A percentile compares a stretch with the other conserved stretches of the same genome.
Conservation (phyloP, 2,888 invertebrate species). For the Zygothrica quintamaculata region DNA sequence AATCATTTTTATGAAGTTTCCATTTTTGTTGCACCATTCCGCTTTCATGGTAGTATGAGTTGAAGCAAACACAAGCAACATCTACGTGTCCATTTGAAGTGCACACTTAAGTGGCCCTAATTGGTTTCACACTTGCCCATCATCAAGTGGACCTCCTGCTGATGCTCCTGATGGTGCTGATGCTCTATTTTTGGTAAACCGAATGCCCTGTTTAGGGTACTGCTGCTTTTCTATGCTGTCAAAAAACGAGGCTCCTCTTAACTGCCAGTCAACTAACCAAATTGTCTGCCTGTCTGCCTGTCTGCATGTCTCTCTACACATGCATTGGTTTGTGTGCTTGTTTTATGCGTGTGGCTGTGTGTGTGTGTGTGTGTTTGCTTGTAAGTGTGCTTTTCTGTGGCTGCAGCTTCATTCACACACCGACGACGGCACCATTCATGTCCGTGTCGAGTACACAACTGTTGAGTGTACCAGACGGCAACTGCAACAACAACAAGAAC, state of each 20-base stretch:
- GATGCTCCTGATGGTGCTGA: conserved; percentile 22
- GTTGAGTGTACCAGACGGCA: conserved; percentile 56
- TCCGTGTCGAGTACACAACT: conserved; percentile 62
- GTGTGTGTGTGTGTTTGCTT: conserved; percentile 30
- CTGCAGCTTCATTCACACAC: conserved; percentile 60
- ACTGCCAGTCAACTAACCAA: conserved; percentile 57
- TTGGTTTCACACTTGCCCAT: conserved; percentile 79
- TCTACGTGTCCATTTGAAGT: conserved; percentile 72
- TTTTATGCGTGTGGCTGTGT: background rate
- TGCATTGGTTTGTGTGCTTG: conserved; percentile 4
- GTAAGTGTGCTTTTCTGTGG: conserved; percentile 39
- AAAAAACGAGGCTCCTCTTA: conserved; percentile 65
- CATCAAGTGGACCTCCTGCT: conserved; percentile 61
- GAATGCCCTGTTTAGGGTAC: conserved; percentile 40
- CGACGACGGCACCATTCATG: conserved; percentile 61
- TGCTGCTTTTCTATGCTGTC: conserved; percentile 57
- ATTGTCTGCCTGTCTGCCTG: conserved; percentile 13
- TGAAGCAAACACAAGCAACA: background rate
- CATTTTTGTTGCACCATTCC: conserved; percentile 25
- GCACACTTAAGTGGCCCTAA: conserved; percentile 80
- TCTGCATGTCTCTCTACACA: background rate
- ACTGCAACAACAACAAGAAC: conserved; percentile 25
- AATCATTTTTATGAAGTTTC: conserved; percentile 68
- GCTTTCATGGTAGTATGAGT: background rate
- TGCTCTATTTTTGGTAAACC: conserved; percentile 42